Percentiles rank a stretch among this genome's conserved stretches.
Conservation (phyloP, 2,888 invertebrate genomes). For the Acanthopleura granulata region DNA sequence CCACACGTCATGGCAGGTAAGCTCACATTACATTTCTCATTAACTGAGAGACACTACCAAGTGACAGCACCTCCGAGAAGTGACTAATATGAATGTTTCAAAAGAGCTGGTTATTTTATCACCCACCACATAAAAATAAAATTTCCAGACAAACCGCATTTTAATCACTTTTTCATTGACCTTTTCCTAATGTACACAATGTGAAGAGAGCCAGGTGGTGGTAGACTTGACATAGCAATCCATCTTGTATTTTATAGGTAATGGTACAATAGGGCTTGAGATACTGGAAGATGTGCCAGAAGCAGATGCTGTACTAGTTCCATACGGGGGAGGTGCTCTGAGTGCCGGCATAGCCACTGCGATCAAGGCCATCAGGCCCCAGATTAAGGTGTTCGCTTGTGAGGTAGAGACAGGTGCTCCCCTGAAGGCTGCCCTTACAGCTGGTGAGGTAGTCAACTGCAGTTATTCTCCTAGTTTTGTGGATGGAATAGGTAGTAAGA, state of each 20-base stretch:
- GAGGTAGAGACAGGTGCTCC: conserved; percentile 64
- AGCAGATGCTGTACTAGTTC: conserved; percentile 60
- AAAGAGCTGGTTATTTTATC: too few species aligned
- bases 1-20: conserved; percentile 60
- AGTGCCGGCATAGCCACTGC: conserved; percentile 61
- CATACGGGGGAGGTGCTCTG: conserved; percentile 64
- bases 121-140: too few species aligned
- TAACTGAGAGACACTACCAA: too few species aligned
- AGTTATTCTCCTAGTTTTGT: conserved; percentile 58
- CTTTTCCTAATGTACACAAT: too few species aligned
- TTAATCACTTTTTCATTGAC: too few species aligned
- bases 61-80: too few species aligned
- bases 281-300: conserved; percentile 63
- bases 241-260: conserved; percentile 42
- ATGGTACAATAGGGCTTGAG: conserved; percentile 65
- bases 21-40: neutral
- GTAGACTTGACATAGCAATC: neutral
- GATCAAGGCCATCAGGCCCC: conserved; percentile 49
- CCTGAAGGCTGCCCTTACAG: conserved; percentile 29
- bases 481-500: conserved; percentile 63
- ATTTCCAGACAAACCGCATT: neutral
- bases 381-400: conserved; percentile 54
- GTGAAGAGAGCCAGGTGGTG: too few species aligned
- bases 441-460: conserved; percentile 45
- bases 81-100: too few species aligned